Base-by-base conservation (phyloP, 2,113 vertebrate genomes). In the Varanus komodoensis region DNA sequence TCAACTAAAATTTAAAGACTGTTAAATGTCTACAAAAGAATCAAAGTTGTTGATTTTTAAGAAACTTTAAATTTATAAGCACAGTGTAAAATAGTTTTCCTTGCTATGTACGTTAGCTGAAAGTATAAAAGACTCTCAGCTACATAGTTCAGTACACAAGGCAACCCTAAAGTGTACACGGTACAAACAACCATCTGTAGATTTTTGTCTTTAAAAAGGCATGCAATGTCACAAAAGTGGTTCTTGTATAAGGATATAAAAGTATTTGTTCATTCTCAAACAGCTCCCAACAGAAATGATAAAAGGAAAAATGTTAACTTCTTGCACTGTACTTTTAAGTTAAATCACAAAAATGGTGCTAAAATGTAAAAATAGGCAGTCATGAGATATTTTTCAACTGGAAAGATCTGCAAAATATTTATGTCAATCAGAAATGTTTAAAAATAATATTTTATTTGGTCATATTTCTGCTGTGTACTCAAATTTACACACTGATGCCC, bases 1-100 rank as follows among this genome's bases (percentile, higher is more conserved):
- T 89, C 95, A 97, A 97, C 96, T 97, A 97, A 97, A 97, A 97
- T 97, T 97, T 97, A 97, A 97, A 98, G 97, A 97, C 96, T 97
- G 94, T 97, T 97, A 97, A 97, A 97, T 97, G 97, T 97, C 97
- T 98, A 97, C 95, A 98, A 98, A 98, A 97, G 96, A 96, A 44
- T 44, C 38, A 44, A 44, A 44, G 38, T 44, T 44, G 38, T 44
- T 44, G 38, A 44, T 44, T 44, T 97, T 97, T 97, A 98, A 97
- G 97, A 97, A 98, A 97, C 96, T 97, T 97, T 96, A 97, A 97
- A 97, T 97, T 96, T 90, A 97, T 97, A 97, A 97, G 95, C 97
- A 98, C 97, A 97, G 97, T 97, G 97, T 97, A 98, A 97, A 97
- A 97, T 96, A 96, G 95, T 96, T 97, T 95, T 96, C 95, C 95